Conservation (phyloP, 2,888 invertebrate species). For the Temnothorax ravouxi region DNA sequence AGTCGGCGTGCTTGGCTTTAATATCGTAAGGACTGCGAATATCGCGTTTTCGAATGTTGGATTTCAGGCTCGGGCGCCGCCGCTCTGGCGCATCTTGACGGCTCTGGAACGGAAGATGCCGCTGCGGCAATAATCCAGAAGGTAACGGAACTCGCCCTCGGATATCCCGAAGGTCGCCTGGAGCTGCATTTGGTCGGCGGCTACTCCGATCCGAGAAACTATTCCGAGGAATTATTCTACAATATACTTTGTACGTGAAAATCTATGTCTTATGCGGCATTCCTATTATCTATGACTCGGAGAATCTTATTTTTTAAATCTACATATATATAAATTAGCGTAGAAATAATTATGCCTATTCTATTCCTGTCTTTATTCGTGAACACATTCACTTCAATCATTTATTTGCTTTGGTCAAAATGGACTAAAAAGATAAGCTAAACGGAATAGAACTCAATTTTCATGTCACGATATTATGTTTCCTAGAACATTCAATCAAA, state of each 20-base stretch:
- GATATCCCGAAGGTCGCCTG: constrained; percentile 95
- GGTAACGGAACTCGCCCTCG: constrained; percentile 95
- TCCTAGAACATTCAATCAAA: background rate
- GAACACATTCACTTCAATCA: background rate
- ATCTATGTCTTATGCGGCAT: background rate
- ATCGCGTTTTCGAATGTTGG: constrained; percentile 6
- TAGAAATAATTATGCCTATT: background rate
- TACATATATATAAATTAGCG: background rate
- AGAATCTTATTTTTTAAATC: background rate
- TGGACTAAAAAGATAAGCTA: background rate
- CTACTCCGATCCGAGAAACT: constrained; percentile 94
- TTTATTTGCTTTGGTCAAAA: background rate
- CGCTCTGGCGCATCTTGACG: constrained; percentile 94
- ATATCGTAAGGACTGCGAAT: background rate
- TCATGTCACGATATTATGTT: background rate
- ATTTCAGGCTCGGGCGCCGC: constrained; percentile 94
- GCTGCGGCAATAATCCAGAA: constrained; percentile 93
- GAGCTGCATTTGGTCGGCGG: constrained; percentile 97
- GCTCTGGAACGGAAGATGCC: constrained; percentile 94
- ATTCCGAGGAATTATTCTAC: constrained; percentile 96
- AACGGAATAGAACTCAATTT: background rate
- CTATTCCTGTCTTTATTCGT: background rate
- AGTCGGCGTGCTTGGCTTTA: background rate
- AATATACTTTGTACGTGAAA: constrained; percentile 93
- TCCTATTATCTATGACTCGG: background rate